phyloP scores from a whole-genome alignment of 2,113 vertebrate genomes.

The Mixornis gularis region DNA sequence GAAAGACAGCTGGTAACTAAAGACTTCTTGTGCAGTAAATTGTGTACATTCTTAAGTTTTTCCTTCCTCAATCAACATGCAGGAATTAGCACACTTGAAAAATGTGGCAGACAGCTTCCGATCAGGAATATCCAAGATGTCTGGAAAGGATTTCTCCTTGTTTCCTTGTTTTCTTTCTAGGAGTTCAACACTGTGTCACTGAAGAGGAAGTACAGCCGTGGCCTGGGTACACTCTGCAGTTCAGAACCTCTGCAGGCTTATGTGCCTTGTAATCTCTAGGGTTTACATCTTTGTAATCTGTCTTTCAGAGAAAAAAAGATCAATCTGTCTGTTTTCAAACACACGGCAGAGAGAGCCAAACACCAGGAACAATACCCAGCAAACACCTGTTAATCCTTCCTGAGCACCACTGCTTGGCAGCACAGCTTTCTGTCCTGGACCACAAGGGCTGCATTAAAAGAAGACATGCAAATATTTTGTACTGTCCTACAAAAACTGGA shows the following conservation, averaged over 20 bases:
- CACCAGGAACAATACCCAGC: background rate
- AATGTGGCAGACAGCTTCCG: background rate
- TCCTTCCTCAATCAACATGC: background rate
- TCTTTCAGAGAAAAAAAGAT: background rate
- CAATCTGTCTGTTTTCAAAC: background rate
- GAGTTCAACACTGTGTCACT: background rate
- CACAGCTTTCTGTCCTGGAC: background rate
- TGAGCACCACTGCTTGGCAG: background rate
- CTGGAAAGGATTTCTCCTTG: background rate
- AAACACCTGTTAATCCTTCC: background rate
- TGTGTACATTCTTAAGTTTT: background rate
- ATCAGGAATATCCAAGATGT: background rate
- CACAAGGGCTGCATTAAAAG: background rate
- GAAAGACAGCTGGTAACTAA: background rate
- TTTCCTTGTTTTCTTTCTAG: background rate
- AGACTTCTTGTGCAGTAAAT: background rate
- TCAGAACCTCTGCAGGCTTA: background rate
- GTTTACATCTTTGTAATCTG: background rate
- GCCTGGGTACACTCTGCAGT: background rate
- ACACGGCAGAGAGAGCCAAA: background rate
- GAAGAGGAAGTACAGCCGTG: background rate
- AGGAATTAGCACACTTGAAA: background rate
- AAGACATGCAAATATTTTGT: background rate
- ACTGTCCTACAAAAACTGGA: background rate
- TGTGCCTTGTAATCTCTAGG: background rate